These are phyloP conservation scores for Enteromius trimaculatus DNA, from an alignment of 2,797 vertebrate species.

Conservation along the genomic window DNA sequence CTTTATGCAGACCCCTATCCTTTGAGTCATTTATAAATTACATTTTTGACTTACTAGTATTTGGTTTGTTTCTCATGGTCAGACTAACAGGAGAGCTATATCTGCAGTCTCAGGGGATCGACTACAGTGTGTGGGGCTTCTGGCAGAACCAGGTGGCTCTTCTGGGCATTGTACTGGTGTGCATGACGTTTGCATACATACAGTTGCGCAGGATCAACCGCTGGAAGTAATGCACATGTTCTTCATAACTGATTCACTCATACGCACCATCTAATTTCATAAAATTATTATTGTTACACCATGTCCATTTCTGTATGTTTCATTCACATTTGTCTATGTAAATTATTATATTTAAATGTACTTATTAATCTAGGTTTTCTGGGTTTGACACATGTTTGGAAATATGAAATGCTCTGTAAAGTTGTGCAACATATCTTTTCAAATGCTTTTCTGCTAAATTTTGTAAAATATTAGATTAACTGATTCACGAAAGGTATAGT, in stretches of 20 bases:
- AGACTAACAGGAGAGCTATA: slow-evolving; percentile 75
- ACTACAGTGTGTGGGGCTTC: slow-evolving; percentile 82
- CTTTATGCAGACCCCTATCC: background rate
- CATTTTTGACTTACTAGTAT: background rate
- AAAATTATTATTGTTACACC: background rate
- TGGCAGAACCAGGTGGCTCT: slow-evolving; percentile 84
- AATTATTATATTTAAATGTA: background rate
- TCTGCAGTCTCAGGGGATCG: slow-evolving; percentile 68
- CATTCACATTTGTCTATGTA: background rate
- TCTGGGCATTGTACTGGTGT: slow-evolving; percentile 72
- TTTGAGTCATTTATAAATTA: background rate
- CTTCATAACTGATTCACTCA: background rate
- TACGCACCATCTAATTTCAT: background rate
- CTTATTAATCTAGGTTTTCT: background rate
- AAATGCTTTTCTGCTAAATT: background rate
- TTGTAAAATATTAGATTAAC: background rate
- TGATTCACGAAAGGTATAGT: background rate
- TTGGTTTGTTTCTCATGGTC: slow-evolving; percentile 13
- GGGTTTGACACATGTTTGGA: background rate
- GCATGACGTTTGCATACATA: slow-evolving; percentile 76
- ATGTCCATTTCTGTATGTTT: background rate
- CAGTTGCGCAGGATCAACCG: slow-evolving; percentile 80
- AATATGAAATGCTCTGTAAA: background rate
- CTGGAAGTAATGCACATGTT: slow-evolving; percentile 75
- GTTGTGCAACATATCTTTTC: background rate